These are phyloP conservation scores for Sanderia malayensis DNA, from an alignment of 30 jellyfish, hydroid and myxozoan species.

Conservation along the genomic window DNA sequence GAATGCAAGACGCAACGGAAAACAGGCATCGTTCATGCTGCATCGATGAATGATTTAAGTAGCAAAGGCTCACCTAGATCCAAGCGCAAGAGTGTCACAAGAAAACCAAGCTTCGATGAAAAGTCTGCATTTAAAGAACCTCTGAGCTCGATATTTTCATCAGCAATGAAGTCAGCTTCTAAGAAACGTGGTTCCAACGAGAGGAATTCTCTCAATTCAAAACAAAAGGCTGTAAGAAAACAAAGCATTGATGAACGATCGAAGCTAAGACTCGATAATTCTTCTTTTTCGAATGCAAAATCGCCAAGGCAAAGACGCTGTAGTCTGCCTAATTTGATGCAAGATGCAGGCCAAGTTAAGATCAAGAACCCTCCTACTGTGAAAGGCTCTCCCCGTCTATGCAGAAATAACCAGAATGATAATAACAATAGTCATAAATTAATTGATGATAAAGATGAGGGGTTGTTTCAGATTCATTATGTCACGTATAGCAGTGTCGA, in stretches of 20 bases:
- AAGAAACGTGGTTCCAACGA: too few species aligned
- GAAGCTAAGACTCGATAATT: background rate
- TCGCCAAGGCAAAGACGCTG: background rate
- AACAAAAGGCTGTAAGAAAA: background rate
- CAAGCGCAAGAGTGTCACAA: too few species aligned
- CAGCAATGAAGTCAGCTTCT: too few species aligned
- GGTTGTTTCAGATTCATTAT: conserved; percentile 25
- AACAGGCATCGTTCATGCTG: background rate
- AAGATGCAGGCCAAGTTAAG: background rate
- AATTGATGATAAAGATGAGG: background rate
- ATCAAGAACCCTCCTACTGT: background rate
- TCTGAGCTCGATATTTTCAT: too few species aligned
- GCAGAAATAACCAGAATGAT: too few species aligned
- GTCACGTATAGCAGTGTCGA: background rate
- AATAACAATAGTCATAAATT: background rate
- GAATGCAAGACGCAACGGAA: background rate
- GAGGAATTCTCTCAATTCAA: too few species aligned
- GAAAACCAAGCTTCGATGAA: too few species aligned
- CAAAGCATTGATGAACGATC: background rate
- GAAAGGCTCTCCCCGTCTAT: conserved; percentile 32
- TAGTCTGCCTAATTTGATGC: background rate
- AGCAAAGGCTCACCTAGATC: background rate
- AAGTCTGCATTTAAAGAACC: too few species aligned
- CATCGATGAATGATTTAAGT: background rate
- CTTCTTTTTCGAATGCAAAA: background rate